Evolutionary conservation across 2,113 vertebrate species (phyloP).

Genomic region (Bujurquina vittata): DNA sequence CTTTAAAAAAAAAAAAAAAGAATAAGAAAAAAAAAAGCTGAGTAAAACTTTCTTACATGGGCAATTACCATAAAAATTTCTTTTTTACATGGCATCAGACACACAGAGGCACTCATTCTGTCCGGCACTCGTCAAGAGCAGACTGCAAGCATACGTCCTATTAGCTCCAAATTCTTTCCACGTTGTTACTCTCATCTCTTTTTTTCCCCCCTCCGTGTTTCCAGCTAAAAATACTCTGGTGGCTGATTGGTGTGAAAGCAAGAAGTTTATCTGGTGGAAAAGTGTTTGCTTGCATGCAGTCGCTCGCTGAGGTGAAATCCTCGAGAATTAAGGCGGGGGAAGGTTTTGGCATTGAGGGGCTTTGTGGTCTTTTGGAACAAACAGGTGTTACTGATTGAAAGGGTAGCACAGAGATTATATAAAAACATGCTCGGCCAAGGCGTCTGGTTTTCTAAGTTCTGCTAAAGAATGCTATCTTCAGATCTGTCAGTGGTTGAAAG

Average conservation of each 20-base stretch:
- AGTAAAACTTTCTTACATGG: slow-evolving; percentile 62
- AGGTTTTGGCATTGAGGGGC: slow-evolving; percentile 54
- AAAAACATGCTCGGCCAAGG: neutral
- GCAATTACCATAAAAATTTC: slow-evolving; percentile 60
- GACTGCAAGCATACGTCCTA: slow-evolving; percentile 42
- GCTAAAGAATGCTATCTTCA: slow-evolving; percentile 18
- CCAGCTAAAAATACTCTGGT: slow-evolving; percentile 62
- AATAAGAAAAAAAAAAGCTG: neutral
- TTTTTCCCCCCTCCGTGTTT: slow-evolving; percentile 29
- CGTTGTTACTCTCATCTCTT: slow-evolving; percentile 39
- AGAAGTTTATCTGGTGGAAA: slow-evolving; percentile 70
- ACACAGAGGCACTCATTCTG: slow-evolving; percentile 38
- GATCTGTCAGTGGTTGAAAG: slow-evolving; percentile 56
- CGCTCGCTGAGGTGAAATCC: slow-evolving; percentile 15
- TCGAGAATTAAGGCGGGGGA: slow-evolving; percentile 54
- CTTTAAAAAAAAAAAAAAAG: neutral
- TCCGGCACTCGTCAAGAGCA: slow-evolving; percentile 52
- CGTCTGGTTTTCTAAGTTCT: neutral
- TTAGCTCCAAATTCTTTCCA: slow-evolving; percentile 74
- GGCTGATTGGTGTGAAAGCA: slow-evolving; percentile 55
- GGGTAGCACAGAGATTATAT: too few relatives aligned
- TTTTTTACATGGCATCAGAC: slow-evolving; percentile 50
- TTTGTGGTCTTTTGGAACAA: slow-evolving; percentile 81
- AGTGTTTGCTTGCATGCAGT: slow-evolving; percentile 57
- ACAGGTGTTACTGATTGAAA: slow-evolving; percentile 10